Evolutionary conservation across 2,113 vertebrate genomes (phyloP).

Genomic region (Pipra filicauda): DNA sequence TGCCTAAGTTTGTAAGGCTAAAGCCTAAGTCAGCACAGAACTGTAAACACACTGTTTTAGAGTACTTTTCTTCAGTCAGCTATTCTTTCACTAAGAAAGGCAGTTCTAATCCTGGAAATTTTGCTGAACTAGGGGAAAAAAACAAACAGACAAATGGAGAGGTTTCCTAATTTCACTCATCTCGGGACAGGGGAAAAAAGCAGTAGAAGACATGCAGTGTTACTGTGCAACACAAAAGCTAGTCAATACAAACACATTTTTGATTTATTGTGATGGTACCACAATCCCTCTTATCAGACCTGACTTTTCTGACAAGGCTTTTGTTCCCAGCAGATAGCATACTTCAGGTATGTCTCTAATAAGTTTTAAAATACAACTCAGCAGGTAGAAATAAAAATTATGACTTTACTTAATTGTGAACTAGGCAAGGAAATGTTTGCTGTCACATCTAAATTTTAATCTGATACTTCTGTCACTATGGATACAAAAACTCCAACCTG

Average conservation of each 20-base stretch:
- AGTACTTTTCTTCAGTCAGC: constrained; percentile 12
- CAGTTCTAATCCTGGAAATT: constrained; percentile 8
- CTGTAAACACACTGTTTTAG: constrained; percentile 46
- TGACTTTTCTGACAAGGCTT: constrained; percentile 20
- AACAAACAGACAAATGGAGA: neutral
- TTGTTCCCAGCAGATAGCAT: constrained; percentile 22
- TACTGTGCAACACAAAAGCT: constrained; percentile 46
- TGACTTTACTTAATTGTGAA: neutral
- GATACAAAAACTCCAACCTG: constrained; percentile 20
- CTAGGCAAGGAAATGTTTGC: constrained; percentile 33
- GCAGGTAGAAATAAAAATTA: constrained; percentile 20
- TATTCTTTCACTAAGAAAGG: constrained; percentile 7
- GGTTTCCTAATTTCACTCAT: neutral
- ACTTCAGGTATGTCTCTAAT: neutral
- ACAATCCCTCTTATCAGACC: neutral
- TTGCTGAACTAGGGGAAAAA: neutral
- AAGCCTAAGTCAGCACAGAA: constrained; percentile 43
- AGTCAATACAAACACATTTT: constrained; percentile 12
- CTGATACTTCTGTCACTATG: neutral
- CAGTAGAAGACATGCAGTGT: constrained; percentile 33
- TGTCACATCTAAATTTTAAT: constrained; percentile 29
- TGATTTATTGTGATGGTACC: constrained; percentile 44
- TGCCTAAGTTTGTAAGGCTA: neutral
- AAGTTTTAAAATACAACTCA: constrained; percentile 28
- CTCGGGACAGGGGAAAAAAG: neutral